Evolutionary conservation across 2,888 invertebrate species (phyloP).

Genomic region (Caradrina clavipalpis): DNA sequence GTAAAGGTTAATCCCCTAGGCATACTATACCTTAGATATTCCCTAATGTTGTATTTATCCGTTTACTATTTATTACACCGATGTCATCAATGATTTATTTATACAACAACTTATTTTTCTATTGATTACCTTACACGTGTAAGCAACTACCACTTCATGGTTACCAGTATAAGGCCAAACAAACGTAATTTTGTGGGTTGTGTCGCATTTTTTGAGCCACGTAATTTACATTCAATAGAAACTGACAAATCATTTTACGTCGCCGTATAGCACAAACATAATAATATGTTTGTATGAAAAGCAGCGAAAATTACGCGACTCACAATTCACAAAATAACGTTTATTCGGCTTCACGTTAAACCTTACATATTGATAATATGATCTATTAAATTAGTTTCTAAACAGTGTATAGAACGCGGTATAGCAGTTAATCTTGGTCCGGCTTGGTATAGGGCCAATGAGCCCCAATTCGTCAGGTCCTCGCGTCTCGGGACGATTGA

Average conservation of each 20-base stretch:
- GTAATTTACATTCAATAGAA: no score
- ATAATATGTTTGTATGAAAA: no score
- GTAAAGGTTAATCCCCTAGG: no score
- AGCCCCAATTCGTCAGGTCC: conserved; percentile 65
- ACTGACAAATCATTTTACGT: no score
- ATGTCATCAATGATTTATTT: conserved; percentile 14
- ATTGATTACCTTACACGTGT: neutral
- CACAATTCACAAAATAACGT: no score
- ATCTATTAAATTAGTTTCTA: neutral
- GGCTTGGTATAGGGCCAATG: conserved; percentile 50
- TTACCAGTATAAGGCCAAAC: neutral
- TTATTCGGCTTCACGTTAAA: neutral
- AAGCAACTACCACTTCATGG: neutral
- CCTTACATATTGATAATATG: neutral
- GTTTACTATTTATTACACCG: conserved; percentile 5
- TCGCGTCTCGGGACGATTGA: conserved; percentile 63
- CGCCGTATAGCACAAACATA: no score
- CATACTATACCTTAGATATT: no score
- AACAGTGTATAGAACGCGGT: conserved; percentile 27
- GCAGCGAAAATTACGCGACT: no score
- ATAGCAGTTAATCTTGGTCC: conserved; percentile 46
- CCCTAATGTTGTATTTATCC: neutral
- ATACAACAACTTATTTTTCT: neutral
- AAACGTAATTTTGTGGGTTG: no score
- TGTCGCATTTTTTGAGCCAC: no score